phyloP scores from a whole-genome alignment of 2,797 vertebrate genomes.

The Rhinella marina region DNA sequence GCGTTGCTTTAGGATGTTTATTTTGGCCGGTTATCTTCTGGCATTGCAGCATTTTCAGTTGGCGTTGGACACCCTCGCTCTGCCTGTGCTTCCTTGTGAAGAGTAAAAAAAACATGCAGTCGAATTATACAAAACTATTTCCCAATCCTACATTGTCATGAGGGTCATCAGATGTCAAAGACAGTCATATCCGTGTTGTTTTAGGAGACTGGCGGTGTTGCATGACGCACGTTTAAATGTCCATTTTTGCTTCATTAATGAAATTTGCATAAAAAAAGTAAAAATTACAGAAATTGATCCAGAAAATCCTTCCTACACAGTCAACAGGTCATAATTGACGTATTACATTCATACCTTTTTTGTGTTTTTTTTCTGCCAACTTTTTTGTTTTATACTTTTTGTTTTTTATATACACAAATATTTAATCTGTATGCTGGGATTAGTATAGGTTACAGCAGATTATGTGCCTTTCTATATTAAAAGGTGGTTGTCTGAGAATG shows the following conservation, averaged over 20 bases:
- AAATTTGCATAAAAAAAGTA: not conserved
- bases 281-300: not conserved
- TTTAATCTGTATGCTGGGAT: no score
- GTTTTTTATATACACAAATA: no score
- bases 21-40: conserved; percentile 29
- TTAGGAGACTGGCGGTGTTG: not conserved
- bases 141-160: not conserved
- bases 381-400: no score
- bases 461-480: no score
- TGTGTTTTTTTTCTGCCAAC: not conserved
- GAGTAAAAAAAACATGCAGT: not conserved
- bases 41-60: conserved; percentile 26
- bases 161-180: not conserved
- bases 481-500: no score
- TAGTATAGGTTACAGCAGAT: no score
- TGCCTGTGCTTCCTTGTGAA: conserved; percentile 5
- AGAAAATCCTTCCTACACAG: not conserved
- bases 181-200: not conserved
- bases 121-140: conserved; percentile 13
- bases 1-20: conserved; percentile 26
- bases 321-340: not conserved
- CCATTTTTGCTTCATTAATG: not conserved
- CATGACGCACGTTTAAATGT: not conserved
- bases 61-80: not conserved
- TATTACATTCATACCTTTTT: no score